These are phyloP conservation scores for Neoaliturus tenellus DNA, from an alignment of 2,888 invertebrate species.

Conservation along the genomic window DNA sequence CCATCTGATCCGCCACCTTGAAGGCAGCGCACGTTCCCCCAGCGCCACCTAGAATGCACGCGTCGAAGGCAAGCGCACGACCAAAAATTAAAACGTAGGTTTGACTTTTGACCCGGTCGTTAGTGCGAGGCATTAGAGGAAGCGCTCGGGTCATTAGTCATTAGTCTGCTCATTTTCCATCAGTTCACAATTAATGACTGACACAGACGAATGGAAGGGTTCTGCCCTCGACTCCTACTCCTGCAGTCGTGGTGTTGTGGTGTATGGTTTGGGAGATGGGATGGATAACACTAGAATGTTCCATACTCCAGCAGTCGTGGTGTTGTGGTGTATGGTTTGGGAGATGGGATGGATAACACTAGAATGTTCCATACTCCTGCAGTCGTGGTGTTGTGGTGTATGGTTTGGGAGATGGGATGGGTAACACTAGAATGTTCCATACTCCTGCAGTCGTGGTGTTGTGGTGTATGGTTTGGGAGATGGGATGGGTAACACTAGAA, in stretches of 20 bases:
- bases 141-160: conserved; percentile 11
- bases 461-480: too few relatives aligned
- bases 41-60: too few relatives aligned
- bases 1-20: too few relatives aligned
- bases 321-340: neutral
- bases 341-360: too few relatives aligned
- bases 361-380: too few relatives aligned
- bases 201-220: conserved; percentile 1
- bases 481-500: too few relatives aligned
- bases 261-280: neutral
- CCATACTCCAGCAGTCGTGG: too few relatives aligned
- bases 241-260: neutral
- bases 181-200: conserved; percentile 12
- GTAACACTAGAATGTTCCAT: too few relatives aligned
- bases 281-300: too few relatives aligned
- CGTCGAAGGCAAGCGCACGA: neutral
- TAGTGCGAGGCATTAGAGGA: conserved; percentile 29
- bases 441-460: too few relatives aligned
- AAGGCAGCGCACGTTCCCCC: neutral
- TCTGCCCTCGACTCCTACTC: neutral
- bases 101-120: conserved; percentile 17
- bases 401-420: too few relatives aligned
- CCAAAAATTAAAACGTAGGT: conserved; percentile 12
- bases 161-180: conserved; percentile 25
- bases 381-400: too few relatives aligned